Evolutionary conservation across 92 coral and sea anemone genomes (phyloP), one percentile per base, ranked within the genome.

Genomic region (Scolanthus callimorphus): DNA sequence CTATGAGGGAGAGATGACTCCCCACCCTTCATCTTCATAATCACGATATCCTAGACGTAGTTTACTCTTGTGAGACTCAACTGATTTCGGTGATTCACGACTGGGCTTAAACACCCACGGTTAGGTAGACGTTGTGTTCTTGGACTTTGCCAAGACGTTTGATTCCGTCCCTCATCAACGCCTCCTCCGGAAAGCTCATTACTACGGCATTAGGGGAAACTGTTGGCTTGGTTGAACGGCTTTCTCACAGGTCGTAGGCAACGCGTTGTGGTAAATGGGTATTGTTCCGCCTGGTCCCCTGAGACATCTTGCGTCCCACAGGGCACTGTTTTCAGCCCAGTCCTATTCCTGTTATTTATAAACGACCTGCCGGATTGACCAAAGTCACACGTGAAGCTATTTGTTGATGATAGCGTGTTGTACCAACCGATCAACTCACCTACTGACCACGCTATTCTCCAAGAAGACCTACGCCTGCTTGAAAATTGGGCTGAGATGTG

Each of bases 41-140:
- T n/a, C n/a, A n/a, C n/a, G n/a, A n/a, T n/a, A n/a, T n/a, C n/a
- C n/a, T n/a, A n/a, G n/a, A n/a, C n/a, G n/a, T n/a, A n/a, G n/a
- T n/a, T n/a, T n/a, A n/a, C 54, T 46, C 52, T 20, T 46, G 52
- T 20, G 52, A 9, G 22, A 46, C 52, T 11, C 52, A 46, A 20
- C 23, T 59, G 12, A 29, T 39, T 1, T 6, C 65, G 8, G 25
- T 29, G 3, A 37, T 58, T 30, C 54, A 58, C 49, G 64, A 58
- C 25, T 58, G 64, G 48, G 55, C 64, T 1, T 58, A n/a, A n/a
- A n/a, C n/a, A n/a, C n/a, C n/a, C n/a, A n/a, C n/a, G n/a, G n/a
- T n/a, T n/a, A n/a, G n/a, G n/a, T n/a, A n/a, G n/a, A n/a, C n/a
- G n/a, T n/a, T n/a, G n/a, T n/a, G n/a, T n/a, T n/a, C n/a, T n/a